Evolutionary conservation across 2,888 invertebrate genomes (phyloP), one percentile per base, ranked within the genome.

Genomic region (Chloromyia formosa): DNA sequence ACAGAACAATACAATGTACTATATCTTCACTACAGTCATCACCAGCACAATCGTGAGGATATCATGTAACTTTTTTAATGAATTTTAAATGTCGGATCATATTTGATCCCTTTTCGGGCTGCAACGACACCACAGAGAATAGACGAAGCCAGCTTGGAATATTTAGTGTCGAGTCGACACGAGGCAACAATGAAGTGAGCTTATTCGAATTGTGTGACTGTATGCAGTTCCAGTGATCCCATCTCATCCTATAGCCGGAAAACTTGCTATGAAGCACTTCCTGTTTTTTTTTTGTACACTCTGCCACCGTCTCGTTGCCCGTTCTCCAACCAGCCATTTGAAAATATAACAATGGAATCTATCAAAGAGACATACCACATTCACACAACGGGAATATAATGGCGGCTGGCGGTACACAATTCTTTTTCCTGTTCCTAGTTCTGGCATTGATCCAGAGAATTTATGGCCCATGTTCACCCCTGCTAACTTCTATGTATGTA

Each of bases 11-110:
- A 35, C 27, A 35, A 35, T 35, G 7, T 35, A n/a, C n/a, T n/a
- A 7, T 35, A 7, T 35, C 27, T 35, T 7, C 7, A 35, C 27
- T 7, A 35, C 3, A 35, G 27, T 35, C 27, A 35, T 35, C 27
- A 35, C 7, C 27, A 35, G 27, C 7, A 35, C 27, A 35, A 35
- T 35, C 2, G 49, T 10, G 3, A 49, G 14, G 49, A 49, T 49
- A 60, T 23, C 60, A 60, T 60, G 60, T 60, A 60, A 60, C 60
- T 60, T 60, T 60, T 35, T 60, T 60, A 60, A 60, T 60, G 60
- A 60, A 60, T 60, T 60, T 60, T 60, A 23, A 60, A 60, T 60
- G 60, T 60, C 23, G 27, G 60, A 60, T 23, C 60, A 60, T 23
- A 60, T 22, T 22, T 23, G 60, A 60, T 22, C 20, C 20, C 56